Conservation (phyloP, 1,140 invertebrate species). For the Parasteatoda tepidariorum region DNA sequence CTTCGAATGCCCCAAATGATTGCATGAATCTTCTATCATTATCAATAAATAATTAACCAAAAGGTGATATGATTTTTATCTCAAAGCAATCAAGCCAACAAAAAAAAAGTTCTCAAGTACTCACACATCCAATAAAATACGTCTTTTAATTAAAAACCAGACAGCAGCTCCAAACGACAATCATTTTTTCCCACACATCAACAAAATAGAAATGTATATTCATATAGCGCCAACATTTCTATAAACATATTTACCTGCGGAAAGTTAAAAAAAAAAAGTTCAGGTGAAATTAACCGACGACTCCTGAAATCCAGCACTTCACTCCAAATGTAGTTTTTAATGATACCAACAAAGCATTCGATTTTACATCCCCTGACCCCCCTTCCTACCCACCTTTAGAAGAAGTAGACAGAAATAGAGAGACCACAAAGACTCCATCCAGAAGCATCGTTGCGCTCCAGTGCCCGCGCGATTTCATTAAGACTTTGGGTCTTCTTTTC, state of each 20-base stretch:
- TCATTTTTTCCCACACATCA: background rate
- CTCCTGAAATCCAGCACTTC: background rate
- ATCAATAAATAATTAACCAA: no score
- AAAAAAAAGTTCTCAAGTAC: no score
- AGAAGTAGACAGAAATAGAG: background rate
- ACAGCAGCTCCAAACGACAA: no score
- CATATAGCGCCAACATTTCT: background rate
- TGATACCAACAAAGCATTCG: background rate
- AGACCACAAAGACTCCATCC: slow-evolving; percentile 24
- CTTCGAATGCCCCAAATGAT: no score
- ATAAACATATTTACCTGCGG: background rate
- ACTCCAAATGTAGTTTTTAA: background rate
- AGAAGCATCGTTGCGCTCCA: slow-evolving; percentile 26
- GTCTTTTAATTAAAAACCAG: no score
- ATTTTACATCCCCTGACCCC: background rate
- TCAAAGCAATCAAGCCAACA: no score
- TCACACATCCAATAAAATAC: no score
- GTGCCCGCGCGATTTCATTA: slow-evolving; percentile 21
- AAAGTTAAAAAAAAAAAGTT: background rate
- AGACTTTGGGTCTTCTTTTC: background rate
- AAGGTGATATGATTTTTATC: no score
- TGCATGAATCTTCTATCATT: no score
- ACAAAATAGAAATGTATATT: background rate
- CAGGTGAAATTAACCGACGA: background rate
- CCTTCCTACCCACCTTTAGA: background rate